Conservation (phyloP, 2,888 invertebrate genomes). For the Pediacus dermestoides region DNA sequence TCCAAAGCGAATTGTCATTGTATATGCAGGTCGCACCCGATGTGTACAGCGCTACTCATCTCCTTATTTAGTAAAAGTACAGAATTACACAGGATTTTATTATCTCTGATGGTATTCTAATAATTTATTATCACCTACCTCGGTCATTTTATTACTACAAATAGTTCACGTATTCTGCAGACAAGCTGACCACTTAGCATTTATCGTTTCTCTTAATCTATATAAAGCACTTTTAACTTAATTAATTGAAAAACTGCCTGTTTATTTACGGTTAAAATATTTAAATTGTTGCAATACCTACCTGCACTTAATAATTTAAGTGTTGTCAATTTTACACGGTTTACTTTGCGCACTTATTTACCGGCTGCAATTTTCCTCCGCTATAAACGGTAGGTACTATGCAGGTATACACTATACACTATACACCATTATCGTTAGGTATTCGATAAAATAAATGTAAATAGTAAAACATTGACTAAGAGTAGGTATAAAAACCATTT, state of each 20-base stretch:
- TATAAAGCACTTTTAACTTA: slow-evolving; percentile 12
- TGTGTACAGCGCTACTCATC: slow-evolving; percentile 16
- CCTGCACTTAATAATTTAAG: neutral
- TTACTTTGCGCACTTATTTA: too few species aligned
- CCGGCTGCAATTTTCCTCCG: too few species aligned
- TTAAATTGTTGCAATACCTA: neutral
- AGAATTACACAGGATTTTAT: slow-evolving; percentile 24
- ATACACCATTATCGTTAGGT: too few species aligned
- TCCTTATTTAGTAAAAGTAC: slow-evolving; percentile 25
- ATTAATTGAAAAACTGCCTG: slow-evolving; percentile 13
- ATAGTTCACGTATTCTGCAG: slow-evolving; percentile 15
- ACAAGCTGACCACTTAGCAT: slow-evolving; percentile 13
- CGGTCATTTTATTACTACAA: slow-evolving; percentile 16
- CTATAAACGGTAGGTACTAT: too few species aligned
- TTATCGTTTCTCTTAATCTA: slow-evolving; percentile 13
- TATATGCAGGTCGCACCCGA: slow-evolving; percentile 19
- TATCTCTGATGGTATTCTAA: slow-evolving; percentile 22
- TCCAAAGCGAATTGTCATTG: slow-evolving; percentile 20
- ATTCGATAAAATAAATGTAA: too few species aligned
- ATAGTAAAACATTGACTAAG: too few species aligned
- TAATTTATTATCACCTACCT: slow-evolving; percentile 23
- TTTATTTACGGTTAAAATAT: slow-evolving; percentile 5
- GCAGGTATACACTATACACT: too few species aligned
- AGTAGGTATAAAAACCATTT: too few species aligned
- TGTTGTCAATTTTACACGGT: too few species aligned